Conservation (phyloP, 2,888 invertebrate species). For the Rhingia rostrata region DNA sequence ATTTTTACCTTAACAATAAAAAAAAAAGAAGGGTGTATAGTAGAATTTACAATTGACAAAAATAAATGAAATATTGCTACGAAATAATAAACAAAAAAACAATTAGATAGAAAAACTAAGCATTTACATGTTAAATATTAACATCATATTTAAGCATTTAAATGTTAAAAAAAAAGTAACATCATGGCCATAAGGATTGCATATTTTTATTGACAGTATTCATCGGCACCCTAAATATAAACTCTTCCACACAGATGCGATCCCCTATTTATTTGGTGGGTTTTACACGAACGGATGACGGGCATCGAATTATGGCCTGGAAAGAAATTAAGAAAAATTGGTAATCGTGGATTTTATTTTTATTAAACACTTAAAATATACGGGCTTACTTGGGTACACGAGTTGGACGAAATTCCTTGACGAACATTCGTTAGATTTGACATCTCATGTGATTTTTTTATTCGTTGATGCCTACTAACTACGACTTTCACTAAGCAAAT, state of each 20-base stretch:
- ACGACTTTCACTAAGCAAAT: too few species aligned
- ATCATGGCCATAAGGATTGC: conserved; percentile 60
- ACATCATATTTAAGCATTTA: conserved; percentile 61
- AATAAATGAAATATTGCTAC: conserved; percentile 9
- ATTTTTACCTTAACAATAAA: not conserved
- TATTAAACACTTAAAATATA: too few species aligned
- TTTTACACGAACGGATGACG: conserved; percentile 32
- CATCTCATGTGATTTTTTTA: too few species aligned
- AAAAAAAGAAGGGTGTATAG: not conserved
- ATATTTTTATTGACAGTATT: conserved; percentile 41
- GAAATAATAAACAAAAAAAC: conserved; percentile 15
- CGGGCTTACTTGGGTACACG: too few species aligned
- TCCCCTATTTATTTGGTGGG: conserved; percentile 43
- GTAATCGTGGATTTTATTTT: too few species aligned
- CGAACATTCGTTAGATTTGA: too few species aligned
- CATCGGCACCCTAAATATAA: conserved; percentile 25
- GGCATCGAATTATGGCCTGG: conserved; percentile 62
- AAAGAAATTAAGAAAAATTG: not conserved
- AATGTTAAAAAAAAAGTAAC: conserved; percentile 70
- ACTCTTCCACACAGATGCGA: conserved; percentile 22
- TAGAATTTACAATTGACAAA: not conserved
- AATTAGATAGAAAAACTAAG: conserved; percentile 25
- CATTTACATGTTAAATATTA: conserved; percentile 70
- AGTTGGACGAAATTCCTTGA: too few species aligned
- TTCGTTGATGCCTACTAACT: too few species aligned